Conservation (phyloP, 2,797 vertebrate species). For the Hipposideros larvatus region DNA sequence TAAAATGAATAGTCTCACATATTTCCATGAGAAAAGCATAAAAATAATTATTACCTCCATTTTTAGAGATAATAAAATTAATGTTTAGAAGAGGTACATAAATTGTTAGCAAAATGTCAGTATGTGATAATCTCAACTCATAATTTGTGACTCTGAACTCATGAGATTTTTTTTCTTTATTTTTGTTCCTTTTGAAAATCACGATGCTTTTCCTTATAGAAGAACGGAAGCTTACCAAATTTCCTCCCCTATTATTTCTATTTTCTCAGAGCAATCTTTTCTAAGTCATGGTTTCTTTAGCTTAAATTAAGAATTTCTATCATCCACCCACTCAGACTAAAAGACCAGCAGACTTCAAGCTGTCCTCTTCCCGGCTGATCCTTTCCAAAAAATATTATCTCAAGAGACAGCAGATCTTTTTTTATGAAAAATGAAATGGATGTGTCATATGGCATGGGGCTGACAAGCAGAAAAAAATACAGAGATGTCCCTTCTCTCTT, state of each 20-base stretch:
- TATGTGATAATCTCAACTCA: not conserved
- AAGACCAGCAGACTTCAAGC: constrained; percentile 55
- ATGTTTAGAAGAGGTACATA: not conserved
- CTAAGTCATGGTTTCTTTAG: not conserved
- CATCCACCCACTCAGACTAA: not conserved
- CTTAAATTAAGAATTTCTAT: not conserved
- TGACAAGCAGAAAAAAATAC: constrained; percentile 37
- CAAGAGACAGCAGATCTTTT: constrained; percentile 66
- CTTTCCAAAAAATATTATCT: constrained; percentile 57
- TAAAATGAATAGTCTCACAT: not conserved
- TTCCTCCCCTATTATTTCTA: not conserved
- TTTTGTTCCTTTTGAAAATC: not conserved
- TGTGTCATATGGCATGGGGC: constrained; percentile 6
- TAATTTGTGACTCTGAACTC: not conserved
- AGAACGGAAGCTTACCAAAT: not conserved
- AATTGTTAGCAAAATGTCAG: not conserved
- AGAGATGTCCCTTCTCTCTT: constrained; percentile 30
- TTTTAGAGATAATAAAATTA: not conserved
- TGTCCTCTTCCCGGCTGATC: constrained; percentile 56
- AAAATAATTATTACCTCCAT: not conserved
- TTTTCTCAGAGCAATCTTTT: not conserved
- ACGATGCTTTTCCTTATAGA: not conserved
- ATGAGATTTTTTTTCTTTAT: not conserved
- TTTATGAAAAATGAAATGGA: constrained; percentile 67
- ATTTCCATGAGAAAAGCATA: not conserved